phyloP scores from a whole-genome alignment of 1,140 invertebrate species.

The Scaptomyza hsui region DNA sequence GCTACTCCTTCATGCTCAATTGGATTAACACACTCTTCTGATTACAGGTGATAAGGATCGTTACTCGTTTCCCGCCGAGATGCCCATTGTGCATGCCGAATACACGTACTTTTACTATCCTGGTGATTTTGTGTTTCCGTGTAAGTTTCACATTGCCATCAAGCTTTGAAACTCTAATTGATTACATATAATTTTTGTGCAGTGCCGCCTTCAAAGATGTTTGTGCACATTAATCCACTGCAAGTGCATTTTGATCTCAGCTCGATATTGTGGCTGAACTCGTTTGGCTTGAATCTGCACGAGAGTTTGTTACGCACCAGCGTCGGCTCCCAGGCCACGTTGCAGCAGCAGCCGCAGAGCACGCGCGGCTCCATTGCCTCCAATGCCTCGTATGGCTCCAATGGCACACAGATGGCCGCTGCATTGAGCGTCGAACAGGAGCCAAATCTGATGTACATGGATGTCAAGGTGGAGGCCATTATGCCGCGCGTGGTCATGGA shows the following conservation, averaged over 20 bases:
- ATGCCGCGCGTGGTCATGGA: slow-evolving; percentile 89
- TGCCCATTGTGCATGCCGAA: slow-evolving; percentile 96
- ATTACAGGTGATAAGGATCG: slow-evolving; percentile 92
- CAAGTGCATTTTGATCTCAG: slow-evolving; percentile 93
- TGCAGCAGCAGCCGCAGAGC: slow-evolving; percentile 44
- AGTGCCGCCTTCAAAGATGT: slow-evolving; percentile 97
- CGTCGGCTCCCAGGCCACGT: slow-evolving; percentile 74
- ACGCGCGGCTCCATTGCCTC: slow-evolving; percentile 73
- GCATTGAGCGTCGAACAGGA: slow-evolving; percentile 68
- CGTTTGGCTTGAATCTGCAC: slow-evolving; percentile 94
- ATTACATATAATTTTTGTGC: slow-evolving; percentile 46
- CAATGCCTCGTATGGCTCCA: slow-evolving; percentile 73
- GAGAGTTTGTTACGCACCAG: slow-evolving; percentile 87
- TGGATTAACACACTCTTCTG: slow-evolving; percentile 18
- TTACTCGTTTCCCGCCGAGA: slow-evolving; percentile 93
- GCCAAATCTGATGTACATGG: slow-evolving; percentile 89
- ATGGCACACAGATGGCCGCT: slow-evolving; percentile 73
- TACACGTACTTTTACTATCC: slow-evolving; percentile 99
- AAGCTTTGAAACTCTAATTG: neutral
- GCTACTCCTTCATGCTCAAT: neutral
- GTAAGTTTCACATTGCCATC: slow-evolving; percentile 85
- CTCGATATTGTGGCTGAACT: slow-evolving; percentile 96
- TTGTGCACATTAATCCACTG: slow-evolving; percentile 94
- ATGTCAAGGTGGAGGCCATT: slow-evolving; percentile 94
- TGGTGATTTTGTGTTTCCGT: slow-evolving; percentile 95